Evolutionary conservation across 35 echinoderm and acorn worm genomes (phyloP), one percentile per base, ranked within the genome.

Genomic region (Anneissia japonica): DNA sequence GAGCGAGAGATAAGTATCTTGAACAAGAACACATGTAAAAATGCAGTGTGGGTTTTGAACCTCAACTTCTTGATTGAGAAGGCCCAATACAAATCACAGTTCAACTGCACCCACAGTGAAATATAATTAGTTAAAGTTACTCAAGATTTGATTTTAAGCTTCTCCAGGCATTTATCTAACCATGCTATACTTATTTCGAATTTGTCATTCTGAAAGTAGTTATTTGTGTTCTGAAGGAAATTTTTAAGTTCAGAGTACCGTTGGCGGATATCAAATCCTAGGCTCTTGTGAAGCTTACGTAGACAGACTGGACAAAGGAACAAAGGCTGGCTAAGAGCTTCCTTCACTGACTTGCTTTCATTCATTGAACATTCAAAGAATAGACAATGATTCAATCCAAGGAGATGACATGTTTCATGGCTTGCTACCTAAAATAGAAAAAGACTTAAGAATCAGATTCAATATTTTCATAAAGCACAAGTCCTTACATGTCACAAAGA

Each of bases 321-420:
- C 2, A 97, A 77, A 30, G 95, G 95, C 39, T 97, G 95, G 4
- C 30, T 38, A 11, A 93, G 76, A 0, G 95, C 95, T 75, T 93
- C 85, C 19, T 40, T 73, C 5, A 91, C 77, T 0, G 95, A 93
- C 0, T 74, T 86, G 77, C 95, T 97, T 31, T 85, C 91, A 76
- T 97, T 97, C 95, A 97, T 97, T 31, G 95, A 86, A 87, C 95
- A 97, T 26, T 77, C 37, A 64, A 97, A 97, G 89, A 93, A 97
- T 31, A 93, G 82, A 75, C 95, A 97, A 55, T 97, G 95, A 40
- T 87, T 79, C 9, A 97, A 46, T 36, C 95, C 89, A 87, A 97
- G 93, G 12, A 97, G 76, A 39, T 97, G 95, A 78, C 85, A 93
- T 7, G 92, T 86, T 46, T 97, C 95, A 84, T 97, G 95, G 36